A percentile compares a stretch with the other conserved stretches of the same genome.
Evolutionary conservation across 2,888 invertebrate species (phyloP).

Genomic region (Meta bourneti): DNA sequence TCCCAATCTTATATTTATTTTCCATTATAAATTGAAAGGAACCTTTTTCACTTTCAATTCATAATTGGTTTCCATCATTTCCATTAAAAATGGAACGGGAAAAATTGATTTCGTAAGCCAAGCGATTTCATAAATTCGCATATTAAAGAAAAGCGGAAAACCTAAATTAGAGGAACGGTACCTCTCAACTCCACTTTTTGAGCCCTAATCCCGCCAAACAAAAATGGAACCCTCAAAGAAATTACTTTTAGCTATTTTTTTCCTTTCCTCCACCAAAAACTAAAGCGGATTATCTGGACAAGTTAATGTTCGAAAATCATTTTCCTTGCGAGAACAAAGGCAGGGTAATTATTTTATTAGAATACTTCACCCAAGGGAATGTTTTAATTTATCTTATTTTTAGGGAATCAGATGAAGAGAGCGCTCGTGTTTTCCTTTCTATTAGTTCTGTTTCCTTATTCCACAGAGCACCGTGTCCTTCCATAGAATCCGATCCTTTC

Average conservation of each 20-base stretch:
- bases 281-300: conserved; percentile 66
- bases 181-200: conserved; percentile 32
- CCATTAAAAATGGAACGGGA: conserved; percentile 3
- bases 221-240: conserved; percentile 38
- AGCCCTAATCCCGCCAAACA: conserved; percentile 30
- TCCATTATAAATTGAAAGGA: background rate
- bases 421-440: conserved; percentile 18
- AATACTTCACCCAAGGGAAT: conserved; percentile 53
- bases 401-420: conserved; percentile 27
- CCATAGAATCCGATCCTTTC: conserved; percentile 8
- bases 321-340: conserved; percentile 54
- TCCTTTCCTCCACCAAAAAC: background rate
- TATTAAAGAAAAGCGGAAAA: conserved; percentile 46
- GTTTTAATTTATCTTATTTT: conserved; percentile 59
- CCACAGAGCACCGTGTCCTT: background rate
- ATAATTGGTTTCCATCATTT: conserved; percentile 8
- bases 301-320: conserved; percentile 72
- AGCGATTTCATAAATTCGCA: conserved; percentile 13
- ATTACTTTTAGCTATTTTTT: conserved; percentile 14
- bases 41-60: background rate
- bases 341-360: conserved; percentile 70
- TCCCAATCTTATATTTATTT: background rate
- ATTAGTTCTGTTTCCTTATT: conserved; percentile 30
- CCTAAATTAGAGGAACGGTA: conserved; percentile 27
- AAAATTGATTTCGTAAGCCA: conserved; percentile 6